These are phyloP conservation scores for Myoxocephalus aenaeus DNA, from an alignment of 2,797 vertebrate species.

Conservation along the genomic window DNA sequence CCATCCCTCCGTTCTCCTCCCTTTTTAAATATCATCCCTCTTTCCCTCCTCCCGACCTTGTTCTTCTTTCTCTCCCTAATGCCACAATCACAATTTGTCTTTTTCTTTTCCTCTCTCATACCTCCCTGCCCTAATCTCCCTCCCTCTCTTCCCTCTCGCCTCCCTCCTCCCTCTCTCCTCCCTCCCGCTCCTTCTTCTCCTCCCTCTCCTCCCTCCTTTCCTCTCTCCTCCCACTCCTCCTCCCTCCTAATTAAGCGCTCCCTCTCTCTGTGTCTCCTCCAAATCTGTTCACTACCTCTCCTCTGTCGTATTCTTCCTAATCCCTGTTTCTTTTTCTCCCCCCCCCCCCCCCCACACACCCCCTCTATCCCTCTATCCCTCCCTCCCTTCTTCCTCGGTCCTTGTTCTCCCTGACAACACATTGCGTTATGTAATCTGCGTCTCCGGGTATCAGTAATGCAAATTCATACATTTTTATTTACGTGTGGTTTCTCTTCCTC, in stretches of 20 bases:
- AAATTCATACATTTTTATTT: slow-evolving; percentile 81
- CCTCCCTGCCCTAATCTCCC: slow-evolving; percentile 53
- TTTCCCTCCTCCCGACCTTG: slow-evolving; percentile 33
- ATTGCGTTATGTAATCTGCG: slow-evolving; percentile 72
- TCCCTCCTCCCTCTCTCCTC: slow-evolving; percentile 12
- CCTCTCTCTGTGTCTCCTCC: slow-evolving; percentile 36
- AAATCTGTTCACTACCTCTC: slow-evolving; percentile 50
- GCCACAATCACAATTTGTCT: slow-evolving; percentile 49
- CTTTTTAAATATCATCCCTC: slow-evolving; percentile 32
- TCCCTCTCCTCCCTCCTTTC: slow-evolving; percentile 29
- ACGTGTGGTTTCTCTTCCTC: slow-evolving; percentile 37
- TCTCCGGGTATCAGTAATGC: slow-evolving; percentile 79
- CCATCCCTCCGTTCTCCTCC: slow-evolving; percentile 32
- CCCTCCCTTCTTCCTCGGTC: slow-evolving; percentile 37
- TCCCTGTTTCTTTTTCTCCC: slow-evolving; percentile 38
- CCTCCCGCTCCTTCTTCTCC: slow-evolving; percentile 19
- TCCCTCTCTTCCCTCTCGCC: slow-evolving; percentile 17
- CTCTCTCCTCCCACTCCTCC: slow-evolving; percentile 24
- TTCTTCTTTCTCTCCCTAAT: slow-evolving; percentile 33
- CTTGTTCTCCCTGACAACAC: slow-evolving; percentile 80
- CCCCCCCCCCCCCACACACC: too few species aligned
- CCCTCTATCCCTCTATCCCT: slow-evolving; percentile 6
- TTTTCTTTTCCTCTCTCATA: slow-evolving; percentile 15
- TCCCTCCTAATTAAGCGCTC: slow-evolving; percentile 64
- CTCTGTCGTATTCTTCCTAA: slow-evolving; percentile 38